Base-by-base conservation (phyloP, 1,140 invertebrate species). In the Aphelinus certus region DNA sequence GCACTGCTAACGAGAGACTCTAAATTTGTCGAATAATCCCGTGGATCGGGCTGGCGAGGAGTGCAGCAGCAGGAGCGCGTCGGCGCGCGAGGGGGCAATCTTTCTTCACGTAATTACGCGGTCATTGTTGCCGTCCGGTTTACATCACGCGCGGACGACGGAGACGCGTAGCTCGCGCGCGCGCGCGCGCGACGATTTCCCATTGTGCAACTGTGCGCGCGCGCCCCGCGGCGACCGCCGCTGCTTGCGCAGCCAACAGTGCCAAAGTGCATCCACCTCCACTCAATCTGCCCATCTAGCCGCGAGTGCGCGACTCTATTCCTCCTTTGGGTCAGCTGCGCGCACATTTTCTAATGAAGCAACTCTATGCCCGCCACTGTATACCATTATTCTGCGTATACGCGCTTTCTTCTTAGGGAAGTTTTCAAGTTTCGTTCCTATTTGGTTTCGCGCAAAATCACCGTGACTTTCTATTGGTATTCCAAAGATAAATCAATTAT, bases 101-200 rank as follows among this genome's bases (percentile, higher is more conserved):
- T 75, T 75, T 69, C 73, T 9, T n/a, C 73, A 58, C 43, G 60
- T 55, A 75, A 75, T 67, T 58, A 61, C 55, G 65, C 66, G 65
- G 66, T 69, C 73, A 69, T 63, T 69, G 66, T 64, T 49, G 60
- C 66, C 73, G 60, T 69, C 58, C 66, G 66, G 56, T 62, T 73
- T 66, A 48, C 64, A 47, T 60, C 57, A 67, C 48, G n/a, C 10
- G 62, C 1, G 10, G 65, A 55, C 65, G 45, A 10, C 3, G 57
- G 3, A 26, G 3, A 7, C 57, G 9, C 51, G 7, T 60, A n/a
- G 57, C 57, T 60, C 7, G 5, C n/a, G 7, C 57, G 26, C 7
- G 3, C 5, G 7, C 26, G 7, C 7, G 46, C 9, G 53, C 26
- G n/a, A 49, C 68, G 42, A 53, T 61, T 63, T 61, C 64, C 2